These are phyloP conservation scores for Melanaphis sacchari DNA, from an alignment of 1,140 invertebrate species.

Conservation along the genomic window DNA sequence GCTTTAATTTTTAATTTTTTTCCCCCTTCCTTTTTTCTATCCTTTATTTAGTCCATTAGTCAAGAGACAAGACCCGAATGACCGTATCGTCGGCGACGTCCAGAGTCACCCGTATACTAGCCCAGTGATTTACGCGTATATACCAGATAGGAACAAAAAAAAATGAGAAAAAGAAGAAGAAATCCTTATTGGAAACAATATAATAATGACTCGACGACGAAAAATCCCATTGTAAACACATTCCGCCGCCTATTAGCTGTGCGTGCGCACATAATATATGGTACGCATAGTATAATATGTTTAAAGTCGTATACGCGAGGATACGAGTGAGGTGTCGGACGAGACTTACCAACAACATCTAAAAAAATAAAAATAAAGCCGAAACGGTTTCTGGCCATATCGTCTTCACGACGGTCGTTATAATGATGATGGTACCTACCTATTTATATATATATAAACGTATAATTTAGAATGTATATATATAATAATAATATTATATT, in stretches of 20 bases:
- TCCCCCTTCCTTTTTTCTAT: not conserved
- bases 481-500: not conserved
- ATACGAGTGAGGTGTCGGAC: not conserved
- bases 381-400: not conserved
- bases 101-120: not conserved
- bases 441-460: not conserved
- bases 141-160: not conserved
- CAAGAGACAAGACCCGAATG: not conserved
- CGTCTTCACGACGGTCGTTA: not conserved
- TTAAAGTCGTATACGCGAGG: not conserved
- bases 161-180: not conserved
- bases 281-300: not conserved
- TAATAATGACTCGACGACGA: not conserved
- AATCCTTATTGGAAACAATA: conserved; percentile 20
- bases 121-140: conserved; percentile 27
- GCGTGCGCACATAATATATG: too few relatives aligned
- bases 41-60: conserved; percentile 9
- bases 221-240: conserved; percentile 15
- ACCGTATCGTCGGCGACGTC: not conserved
- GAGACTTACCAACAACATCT: not conserved
- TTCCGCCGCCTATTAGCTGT: not conserved
- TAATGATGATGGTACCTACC: not conserved
- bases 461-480: not conserved
- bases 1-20: conserved; percentile 29
- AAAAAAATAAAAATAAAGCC: not conserved